Evolutionary conservation across 2,888 invertebrate species (phyloP).

Genomic region (Xylocampa areola): DNA sequence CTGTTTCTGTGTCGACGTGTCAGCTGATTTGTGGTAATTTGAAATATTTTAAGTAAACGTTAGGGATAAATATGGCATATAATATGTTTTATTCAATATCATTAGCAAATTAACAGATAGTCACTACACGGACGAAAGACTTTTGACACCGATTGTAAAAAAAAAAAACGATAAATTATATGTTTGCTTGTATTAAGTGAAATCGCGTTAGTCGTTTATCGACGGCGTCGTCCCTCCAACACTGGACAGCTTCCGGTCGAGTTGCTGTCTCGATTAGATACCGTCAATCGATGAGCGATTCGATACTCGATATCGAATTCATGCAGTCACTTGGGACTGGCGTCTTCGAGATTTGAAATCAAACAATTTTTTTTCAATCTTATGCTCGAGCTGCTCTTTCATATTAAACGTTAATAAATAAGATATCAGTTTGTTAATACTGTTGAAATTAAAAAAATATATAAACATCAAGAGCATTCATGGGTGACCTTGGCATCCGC

Average conservation of each 20-base stretch:
- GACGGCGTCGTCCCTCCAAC: conserved; percentile 58
- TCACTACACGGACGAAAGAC: no score
- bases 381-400: no score
- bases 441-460: no score
- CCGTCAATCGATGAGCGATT: conserved; percentile 55
- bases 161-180: conserved; percentile 16
- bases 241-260: conserved; percentile 71
- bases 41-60: no score
- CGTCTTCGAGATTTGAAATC: conserved; percentile 6
- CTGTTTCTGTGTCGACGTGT: no score
- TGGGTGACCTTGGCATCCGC: conserved; percentile 25
- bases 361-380: neutral
- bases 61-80: no score
- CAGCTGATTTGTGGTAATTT: no score
- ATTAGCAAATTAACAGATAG: no score
- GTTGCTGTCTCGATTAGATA: conserved; percentile 65
- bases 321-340: conserved; percentile 4
- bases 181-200: conserved; percentile 35
- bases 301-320: conserved; percentile 45
- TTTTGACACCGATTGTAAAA: no score
- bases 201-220: conserved; percentile 52
- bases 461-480: neutral
- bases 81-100: no score
- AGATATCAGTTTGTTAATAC: no score
- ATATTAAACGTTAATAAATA: no score